These are phyloP conservation scores for Semaprochilodus insignis DNA, from an alignment of 2,797 vertebrate genomes.

Conservation along the genomic window DNA sequence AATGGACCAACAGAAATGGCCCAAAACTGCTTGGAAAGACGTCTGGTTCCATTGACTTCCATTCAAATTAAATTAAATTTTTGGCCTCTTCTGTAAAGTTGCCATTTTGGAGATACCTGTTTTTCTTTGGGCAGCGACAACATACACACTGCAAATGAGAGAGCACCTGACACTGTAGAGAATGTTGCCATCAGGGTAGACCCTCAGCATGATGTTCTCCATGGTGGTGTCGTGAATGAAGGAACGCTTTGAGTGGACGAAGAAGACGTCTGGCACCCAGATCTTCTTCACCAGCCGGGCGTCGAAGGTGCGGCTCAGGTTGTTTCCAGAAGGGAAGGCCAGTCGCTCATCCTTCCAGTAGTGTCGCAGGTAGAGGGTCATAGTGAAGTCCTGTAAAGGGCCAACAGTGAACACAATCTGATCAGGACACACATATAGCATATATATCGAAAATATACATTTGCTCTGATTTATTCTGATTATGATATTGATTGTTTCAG, in stretches of 20 bases:
- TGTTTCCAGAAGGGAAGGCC: constrained; percentile 86
- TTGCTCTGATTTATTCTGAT: too few relatives aligned
- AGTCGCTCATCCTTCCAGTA: constrained; percentile 95
- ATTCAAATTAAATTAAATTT: too few relatives aligned
- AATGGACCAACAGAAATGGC: too few relatives aligned
- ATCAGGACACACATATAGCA: not conserved
- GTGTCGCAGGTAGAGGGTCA: constrained; percentile 92
- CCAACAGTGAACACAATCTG: constrained; percentile 1
- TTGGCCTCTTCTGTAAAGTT: too few relatives aligned
- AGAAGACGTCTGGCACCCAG: constrained; percentile 92
- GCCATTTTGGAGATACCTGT: too few relatives aligned
- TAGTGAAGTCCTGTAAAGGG: constrained; percentile 86
- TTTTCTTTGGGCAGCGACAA: too few relatives aligned
- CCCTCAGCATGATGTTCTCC: constrained; percentile 91
- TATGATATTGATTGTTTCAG: too few relatives aligned
- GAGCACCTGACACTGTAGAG: constrained; percentile 89
- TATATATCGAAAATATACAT: too few relatives aligned
- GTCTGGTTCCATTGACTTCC: too few relatives aligned
- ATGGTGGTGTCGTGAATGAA: constrained; percentile 92
- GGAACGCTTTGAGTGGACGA: constrained; percentile 91
- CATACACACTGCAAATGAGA: not conserved
- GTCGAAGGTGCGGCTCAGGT: constrained; percentile 91
- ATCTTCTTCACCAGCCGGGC: constrained; percentile 89
- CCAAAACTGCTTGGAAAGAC: too few relatives aligned
- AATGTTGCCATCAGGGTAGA: constrained; percentile 87